Percentiles rank a stretch among this genome's conserved stretches.
phyloP scores from a whole-genome alignment of 37 sponge, comb jelly and placozoan genomes.

The Beroe ovata region DNA sequence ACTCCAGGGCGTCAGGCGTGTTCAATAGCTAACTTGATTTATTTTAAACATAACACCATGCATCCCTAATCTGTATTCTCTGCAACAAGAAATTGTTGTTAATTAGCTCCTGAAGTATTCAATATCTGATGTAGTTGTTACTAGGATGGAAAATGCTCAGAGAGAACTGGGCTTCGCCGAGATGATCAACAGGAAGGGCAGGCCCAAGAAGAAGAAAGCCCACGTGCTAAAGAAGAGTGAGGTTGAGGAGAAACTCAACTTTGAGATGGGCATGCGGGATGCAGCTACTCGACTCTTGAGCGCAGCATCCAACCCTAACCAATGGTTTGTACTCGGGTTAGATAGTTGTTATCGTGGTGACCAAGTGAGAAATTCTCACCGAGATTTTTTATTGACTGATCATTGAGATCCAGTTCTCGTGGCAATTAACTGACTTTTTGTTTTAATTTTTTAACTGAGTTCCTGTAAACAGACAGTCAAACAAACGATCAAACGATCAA shows the following conservation, averaged over 20 bases:
- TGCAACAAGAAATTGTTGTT: background rate
- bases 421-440: too few species aligned
- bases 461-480: background rate
- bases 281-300: background rate
- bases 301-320: background rate
- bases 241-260: conserved; percentile 5
- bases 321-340: too few species aligned
- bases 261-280: conserved; percentile 38
- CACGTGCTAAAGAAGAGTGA: conserved; percentile 39
- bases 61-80: background rate
- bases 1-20: too few species aligned
- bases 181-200: conserved; percentile 24
- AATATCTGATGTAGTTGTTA: background rate
- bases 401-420: too few species aligned
- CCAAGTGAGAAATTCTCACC: too few species aligned
- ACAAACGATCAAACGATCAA: too few species aligned
- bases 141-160: conserved; percentile 2
- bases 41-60: too few species aligned
- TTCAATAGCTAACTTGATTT: too few species aligned
- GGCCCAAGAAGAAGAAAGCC: conserved; percentile 8
- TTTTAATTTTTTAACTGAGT: too few species aligned
- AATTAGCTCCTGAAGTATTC: background rate
- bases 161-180: conserved; percentile 58
- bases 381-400: too few species aligned
- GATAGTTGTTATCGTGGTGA: too few species aligned